These are phyloP conservation scores for Crambe crambe DNA, from an alignment of 37 sponge, comb jelly and placozoan species.

Conservation along the genomic window DNA sequence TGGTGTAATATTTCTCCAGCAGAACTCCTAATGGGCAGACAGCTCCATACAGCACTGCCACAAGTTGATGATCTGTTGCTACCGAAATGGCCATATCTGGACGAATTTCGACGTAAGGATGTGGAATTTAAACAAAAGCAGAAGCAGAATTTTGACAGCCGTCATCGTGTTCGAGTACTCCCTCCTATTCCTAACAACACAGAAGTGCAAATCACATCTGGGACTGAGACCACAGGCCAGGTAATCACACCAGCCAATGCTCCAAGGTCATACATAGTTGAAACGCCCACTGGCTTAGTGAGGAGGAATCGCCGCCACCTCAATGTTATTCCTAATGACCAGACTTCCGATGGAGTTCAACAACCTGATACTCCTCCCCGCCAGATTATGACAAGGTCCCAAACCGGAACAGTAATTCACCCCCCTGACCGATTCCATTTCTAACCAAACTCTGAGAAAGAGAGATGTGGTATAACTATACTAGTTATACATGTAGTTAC, in stretches of 20 bases:
- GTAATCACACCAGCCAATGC: neutral
- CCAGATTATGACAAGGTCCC: too few species aligned
- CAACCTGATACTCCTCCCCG: too few species aligned
- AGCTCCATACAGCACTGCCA: conserved; percentile 28
- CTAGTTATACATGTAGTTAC: too few species aligned
- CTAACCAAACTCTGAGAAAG: too few species aligned
- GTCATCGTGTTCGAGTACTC: conserved; percentile 10
- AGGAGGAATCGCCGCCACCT: neutral
- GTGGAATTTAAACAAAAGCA: conserved; percentile 15
- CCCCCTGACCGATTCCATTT: too few species aligned
- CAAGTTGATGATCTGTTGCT: neutral
- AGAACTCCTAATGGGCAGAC: conserved; percentile 67
- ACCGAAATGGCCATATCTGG: conserved; percentile 49
- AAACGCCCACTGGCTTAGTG: neutral
- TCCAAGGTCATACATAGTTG: conserved; percentile 3
- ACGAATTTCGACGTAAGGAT: conserved; percentile 14
- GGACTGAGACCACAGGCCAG: neutral
- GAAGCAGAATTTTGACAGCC: conserved; percentile 32
- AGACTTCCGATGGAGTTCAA: too few species aligned
- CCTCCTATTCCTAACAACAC: neutral
- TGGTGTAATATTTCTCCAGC: conserved; percentile 61
- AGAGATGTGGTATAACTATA: too few species aligned
- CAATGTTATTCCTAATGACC: neutral
- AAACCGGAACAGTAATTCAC: too few species aligned
- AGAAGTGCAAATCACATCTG: neutral